Conservation (phyloP, 64 coral and sea anemone genomes). For the Porites australiensis region DNA sequence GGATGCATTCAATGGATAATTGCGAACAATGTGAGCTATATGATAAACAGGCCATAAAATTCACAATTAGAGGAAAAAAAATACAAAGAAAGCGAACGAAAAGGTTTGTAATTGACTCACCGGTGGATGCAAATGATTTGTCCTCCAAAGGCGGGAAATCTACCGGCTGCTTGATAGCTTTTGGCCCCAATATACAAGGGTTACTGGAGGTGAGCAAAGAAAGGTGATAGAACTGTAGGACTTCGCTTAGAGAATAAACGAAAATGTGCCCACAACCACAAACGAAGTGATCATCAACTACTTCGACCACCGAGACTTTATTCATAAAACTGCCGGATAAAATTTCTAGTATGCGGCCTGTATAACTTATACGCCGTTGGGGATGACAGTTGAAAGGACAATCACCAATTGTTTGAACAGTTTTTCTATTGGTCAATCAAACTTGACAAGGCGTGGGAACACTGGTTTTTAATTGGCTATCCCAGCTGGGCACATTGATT, state of each 20-base stretch:
- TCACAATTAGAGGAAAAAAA: conserved; percentile 40
- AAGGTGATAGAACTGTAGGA: background rate
- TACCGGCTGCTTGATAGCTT: background rate
- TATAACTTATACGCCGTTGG: conserved; percentile 36
- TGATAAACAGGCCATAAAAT: background rate
- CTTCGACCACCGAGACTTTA: background rate
- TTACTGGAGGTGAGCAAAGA: background rate
- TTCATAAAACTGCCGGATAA: background rate
- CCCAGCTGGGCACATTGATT: background rate
- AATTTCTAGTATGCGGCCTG: conserved; percentile 35
- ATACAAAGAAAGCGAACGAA: background rate
- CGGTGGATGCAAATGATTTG: background rate
- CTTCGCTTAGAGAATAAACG: background rate
- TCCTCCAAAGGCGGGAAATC: background rate
- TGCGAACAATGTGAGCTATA: conserved; percentile 2
- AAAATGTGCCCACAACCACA: background rate
- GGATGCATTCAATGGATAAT: conserved; percentile 2
- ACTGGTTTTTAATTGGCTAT: conserved; percentile 71
- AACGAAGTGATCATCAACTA: background rate
- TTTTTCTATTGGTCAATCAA: conserved; percentile 76
- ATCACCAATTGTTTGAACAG: conserved; percentile 71
- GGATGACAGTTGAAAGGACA: conserved; percentile 77
- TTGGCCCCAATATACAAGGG: background rate
- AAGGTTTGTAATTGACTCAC: conserved; percentile 15
- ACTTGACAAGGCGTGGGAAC: conserved; percentile 90